Base-by-base conservation (phyloP, 2,797 vertebrate species). In the Leuciscus waleckii region DNA sequence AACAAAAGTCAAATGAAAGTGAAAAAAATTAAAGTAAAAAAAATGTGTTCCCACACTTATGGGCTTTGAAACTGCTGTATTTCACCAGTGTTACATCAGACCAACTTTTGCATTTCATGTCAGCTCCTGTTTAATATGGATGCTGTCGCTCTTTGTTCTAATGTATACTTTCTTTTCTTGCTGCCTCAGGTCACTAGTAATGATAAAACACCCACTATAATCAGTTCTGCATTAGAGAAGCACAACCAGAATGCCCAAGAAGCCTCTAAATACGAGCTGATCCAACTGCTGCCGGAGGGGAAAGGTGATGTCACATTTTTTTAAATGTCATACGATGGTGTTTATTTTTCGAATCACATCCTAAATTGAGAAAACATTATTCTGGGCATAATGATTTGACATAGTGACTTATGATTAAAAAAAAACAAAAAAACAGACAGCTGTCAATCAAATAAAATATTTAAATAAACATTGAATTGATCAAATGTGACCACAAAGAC, bases 121-220 rank as follows among this genome's bases (percentile, higher is more conserved):
- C 51, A 68, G 26, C 67, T 43, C 29, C 41, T 68, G 67, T 69
- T 84, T 67, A 76, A 76, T 84, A 51, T 17, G 13, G 13, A 63
- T 81, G 37, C n/a, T 84, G 51, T 63, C 10, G 6, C 21, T 35
- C 29, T 86, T 81, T 82, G 39, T 79, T 86, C 49, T 79, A 67
- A 51, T 73, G 5, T 74, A 58, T 41, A 46, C 23, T 75, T 78
- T 71, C 41, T 63, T 84, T 19, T 82, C n/a, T 79, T 86, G 32
- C 85, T 69, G 81, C 80, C 70, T 85, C 92, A 98, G 97, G 96
- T 98, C 77, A 97, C 96, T 1, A 98, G 97, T 91, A 97, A 98
- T 86, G 97, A 98, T 91, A 98, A 98, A 93, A 95, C 97, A 32
- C 97, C 97, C 49, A 92, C 95, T 58, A 96, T 97, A 83, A 95